These are phyloP conservation scores for Chrysocyon brachyurus DNA, from an alignment of 2,797 vertebrate genomes.

Conservation along the genomic window DNA sequence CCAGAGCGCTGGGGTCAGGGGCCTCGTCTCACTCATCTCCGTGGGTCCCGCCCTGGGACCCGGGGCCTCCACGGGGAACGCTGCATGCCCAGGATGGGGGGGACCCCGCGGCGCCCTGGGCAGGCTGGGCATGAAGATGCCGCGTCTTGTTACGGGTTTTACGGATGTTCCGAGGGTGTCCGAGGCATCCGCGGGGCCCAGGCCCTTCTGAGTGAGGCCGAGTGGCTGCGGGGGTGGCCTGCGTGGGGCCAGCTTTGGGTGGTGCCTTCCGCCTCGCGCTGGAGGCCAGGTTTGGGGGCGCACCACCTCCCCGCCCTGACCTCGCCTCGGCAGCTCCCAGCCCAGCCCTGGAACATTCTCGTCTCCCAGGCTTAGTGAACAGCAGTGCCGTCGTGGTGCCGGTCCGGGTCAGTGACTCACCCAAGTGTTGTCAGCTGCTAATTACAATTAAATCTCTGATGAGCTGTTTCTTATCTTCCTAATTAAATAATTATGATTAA, in stretches of 20 bases:
- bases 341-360: fast-evolving
- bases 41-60: fast-evolving
- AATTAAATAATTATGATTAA: conserved; percentile 54
- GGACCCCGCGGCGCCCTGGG: fast-evolving
- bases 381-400: neutral
- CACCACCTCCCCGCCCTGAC: neutral
- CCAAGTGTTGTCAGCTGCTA: neutral
- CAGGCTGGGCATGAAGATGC: fast-evolving
- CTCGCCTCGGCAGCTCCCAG: fast-evolving
- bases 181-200: fast-evolving
- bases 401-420: neutral
- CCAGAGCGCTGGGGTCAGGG: fast-evolving
- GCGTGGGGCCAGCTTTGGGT: neutral
- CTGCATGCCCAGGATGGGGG: fast-evolving
- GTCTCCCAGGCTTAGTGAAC: neutral
- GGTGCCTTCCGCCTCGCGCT: fast-evolving
- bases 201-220: too few relatives aligned
- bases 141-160: fast-evolving
- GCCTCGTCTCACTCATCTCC: neutral
- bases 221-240: fast-evolving
- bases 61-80: fast-evolving
- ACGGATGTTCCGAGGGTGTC: fast-evolving
- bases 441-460: neutral
- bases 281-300: neutral
- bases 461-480: conserved; percentile 17